Percentiles rank a stretch among this genome's conserved stretches.
Evolutionary conservation across 2,888 invertebrate species (phyloP).

Genomic region (Julus scandinavius): DNA sequence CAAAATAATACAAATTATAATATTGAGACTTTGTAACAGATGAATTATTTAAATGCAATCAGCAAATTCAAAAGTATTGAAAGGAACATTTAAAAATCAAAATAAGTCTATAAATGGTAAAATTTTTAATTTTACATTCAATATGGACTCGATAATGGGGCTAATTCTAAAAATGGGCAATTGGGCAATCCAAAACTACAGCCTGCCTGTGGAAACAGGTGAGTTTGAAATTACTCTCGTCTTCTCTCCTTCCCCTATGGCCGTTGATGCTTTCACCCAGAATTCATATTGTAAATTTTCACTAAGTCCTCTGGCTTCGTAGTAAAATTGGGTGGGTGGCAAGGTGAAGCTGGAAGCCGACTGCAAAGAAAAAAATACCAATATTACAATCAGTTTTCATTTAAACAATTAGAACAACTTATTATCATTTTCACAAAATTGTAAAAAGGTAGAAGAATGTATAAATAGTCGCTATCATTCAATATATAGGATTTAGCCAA

Average conservation of each 20-base stretch:
- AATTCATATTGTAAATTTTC: conserved; percentile 58
- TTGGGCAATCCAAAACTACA: conserved; percentile 45
- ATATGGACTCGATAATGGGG: not conserved
- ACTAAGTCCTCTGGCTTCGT: conserved; percentile 57
- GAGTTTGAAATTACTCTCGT: conserved; percentile 57
- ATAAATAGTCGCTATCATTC: no score
- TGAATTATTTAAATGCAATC: not conserved
- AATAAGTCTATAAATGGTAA: not conserved
- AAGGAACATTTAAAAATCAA: not conserved
- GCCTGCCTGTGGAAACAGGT: conserved; percentile 57
- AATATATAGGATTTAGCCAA: no score
- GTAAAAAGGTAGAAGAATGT: no score
- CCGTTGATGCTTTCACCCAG: conserved; percentile 58
- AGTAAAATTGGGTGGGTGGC: conserved; percentile 57
- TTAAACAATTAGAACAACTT: no score
- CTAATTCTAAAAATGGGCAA: conserved; percentile 45
- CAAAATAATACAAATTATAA: not conserved
- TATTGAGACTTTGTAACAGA: not conserved
- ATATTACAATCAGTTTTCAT: not conserved
- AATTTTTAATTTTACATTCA: not conserved
- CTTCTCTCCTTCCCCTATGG: conserved; percentile 57
- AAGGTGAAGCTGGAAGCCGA: conserved; percentile 56
- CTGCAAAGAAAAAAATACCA: conserved; percentile 51
- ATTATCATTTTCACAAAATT: no score
- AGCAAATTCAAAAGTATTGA: not conserved